Base-by-base conservation (phyloP, 2,113 vertebrate genomes). In the Tachuris rubrigastra region DNA sequence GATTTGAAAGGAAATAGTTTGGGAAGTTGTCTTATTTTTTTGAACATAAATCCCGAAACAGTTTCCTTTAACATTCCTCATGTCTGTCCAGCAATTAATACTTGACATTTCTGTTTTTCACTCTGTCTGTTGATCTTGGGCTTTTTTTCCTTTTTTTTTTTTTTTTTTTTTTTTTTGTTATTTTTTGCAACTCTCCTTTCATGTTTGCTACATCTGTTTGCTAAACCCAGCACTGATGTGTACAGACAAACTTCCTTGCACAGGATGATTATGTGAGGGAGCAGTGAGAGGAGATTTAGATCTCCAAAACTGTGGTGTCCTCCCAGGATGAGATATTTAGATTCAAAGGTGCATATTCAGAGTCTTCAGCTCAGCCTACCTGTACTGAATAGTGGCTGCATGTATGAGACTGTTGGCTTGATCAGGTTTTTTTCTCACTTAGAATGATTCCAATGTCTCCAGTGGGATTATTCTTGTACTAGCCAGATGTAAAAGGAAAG, bases 1-100 rank as follows among this genome's bases (percentile, higher is more conserved):
- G 88, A 85, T 94, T 92, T 95, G 83, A 94, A 95, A 93, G 92
- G 93, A 96, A 96, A 96, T 96, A 68, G 83, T 93, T 94, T 92
- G 92, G 90, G 86, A 94, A 96, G 90, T 56, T 89, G 88, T 96
- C 88, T 82, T 94, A 84, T 69, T 92, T 92, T 91, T 93, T 76
- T 75, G 62, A 73, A 72, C 88, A 96, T 95, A 96, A 96, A 92
- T 97, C 96, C 83, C 56, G 65, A 81, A 86, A 96, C 92, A 94
- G 79, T 89, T 96, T 89, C 83, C 73, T 41, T 95, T 93, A 89
- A 79, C 95, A 95, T 97, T 97, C 96, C 86, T 90, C 80, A 89
- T 0, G 5, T 92, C 93, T 60, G 25, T 58, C 75, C 60, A 89
- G 86, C 66, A 89, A 82, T 89, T 94, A 89, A 62, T 87, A 53